Evolutionary conservation across 1,140 invertebrate genomes (phyloP), one percentile per base, ranked within the genome.

Genomic region (Drosophila triauraria): DNA sequence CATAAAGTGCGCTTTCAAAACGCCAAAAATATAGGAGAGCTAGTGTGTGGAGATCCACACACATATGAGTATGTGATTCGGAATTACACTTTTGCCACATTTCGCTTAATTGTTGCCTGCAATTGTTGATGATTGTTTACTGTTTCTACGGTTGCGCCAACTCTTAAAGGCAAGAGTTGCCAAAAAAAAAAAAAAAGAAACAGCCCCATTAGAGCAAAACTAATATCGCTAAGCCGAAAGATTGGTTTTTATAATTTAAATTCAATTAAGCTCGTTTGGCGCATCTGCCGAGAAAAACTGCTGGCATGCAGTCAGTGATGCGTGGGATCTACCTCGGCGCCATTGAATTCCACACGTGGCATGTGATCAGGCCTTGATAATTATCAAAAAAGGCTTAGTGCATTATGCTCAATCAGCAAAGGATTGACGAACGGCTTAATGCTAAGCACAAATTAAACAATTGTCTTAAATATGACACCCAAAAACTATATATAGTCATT

Each of bases 1-100:
- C 78, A 88, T 87, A 87, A 87, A 87, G 69, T 75, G 80, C 80
- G 85, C 84, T 87, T 87, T 87, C 84, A 87, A 87, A 87, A 87
- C 82, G 56, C 75, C 58, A 42, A 63, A 71, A 62, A 76, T 51
- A 53, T 60, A 78, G 60, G 32, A 78, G 58, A 42, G 40, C 59
- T 13, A 25, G 43, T 42, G 8, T 75, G 50, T 60, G 32, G 51
- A 75, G 50, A 75, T 75, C 17, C 61, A 57, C 50, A 64, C 54
- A 56, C 38, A 25, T 15, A 10, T 27, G 46, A 53, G 17, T 72
- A 51, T 86, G 62, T 64, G 67, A 60, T 75, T 79, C 78, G 46
- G 78, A 81, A 90, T 76, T 85, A 85, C 75, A 90, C 75, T 88
- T 88, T 81, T 88, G 85, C 86, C 86, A 85, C 80, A 78, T 84